A percentile compares a stretch with the other conserved stretches of the same genome.
phyloP scores from a whole-genome alignment of 2,888 invertebrate species.

The Odontothrips loti region DNA sequence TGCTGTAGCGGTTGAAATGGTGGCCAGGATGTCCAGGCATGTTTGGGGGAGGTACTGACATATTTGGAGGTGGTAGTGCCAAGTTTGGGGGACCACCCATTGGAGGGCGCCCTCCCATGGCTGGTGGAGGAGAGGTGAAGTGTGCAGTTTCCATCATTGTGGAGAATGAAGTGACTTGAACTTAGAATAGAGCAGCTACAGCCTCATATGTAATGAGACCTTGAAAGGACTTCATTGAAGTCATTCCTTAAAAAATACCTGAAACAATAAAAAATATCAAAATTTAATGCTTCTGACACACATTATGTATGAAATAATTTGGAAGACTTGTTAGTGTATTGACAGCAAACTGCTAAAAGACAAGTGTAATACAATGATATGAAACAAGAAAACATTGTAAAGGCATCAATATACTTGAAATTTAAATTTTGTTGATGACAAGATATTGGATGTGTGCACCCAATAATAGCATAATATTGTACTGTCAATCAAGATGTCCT shows the following conservation, averaged over 20 bases:
- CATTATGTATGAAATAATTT: too few relatives aligned
- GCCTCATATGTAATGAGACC: background rate
- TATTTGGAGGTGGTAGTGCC: constrained; percentile 46
- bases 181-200: background rate
- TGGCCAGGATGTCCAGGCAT: constrained; percentile 38
- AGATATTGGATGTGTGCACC: too few relatives aligned
- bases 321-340: too few relatives aligned
- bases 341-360: too few relatives aligned
- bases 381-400: too few relatives aligned
- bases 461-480: too few relatives aligned
- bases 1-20: constrained; percentile 38
- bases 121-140: background rate
- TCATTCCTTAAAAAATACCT: background rate
- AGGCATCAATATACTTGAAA: too few relatives aligned
- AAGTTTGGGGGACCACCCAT: constrained; percentile 1
- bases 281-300: too few relatives aligned
- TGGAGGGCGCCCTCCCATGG: background rate
- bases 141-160: constrained; percentile 3
- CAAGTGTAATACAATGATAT: too few relatives aligned
- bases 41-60: constrained; percentile 47
- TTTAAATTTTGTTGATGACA: too few relatives aligned
- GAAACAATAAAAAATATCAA: background rate
- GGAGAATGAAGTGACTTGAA: background rate
- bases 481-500: too few relatives aligned
- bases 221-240: background rate